phyloP scores from a whole-genome alignment of 1,140 invertebrate genomes.

The Lerema accius region DNA sequence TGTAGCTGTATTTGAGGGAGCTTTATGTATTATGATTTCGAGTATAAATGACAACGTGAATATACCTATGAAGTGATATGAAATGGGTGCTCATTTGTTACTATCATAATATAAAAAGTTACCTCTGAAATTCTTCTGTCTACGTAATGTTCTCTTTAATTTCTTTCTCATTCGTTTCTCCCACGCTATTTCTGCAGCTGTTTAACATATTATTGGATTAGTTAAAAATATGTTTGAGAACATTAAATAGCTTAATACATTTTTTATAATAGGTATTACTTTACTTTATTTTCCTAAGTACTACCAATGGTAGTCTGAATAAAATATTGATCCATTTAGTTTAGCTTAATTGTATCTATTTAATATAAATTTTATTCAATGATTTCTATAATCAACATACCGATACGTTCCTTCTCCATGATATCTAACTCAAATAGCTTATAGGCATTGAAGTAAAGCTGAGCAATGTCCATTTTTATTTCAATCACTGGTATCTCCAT shows the following conservation, averaged over 20 bases:
- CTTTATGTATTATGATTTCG: too few relatives aligned
- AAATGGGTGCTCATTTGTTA: neutral
- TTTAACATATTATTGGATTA: constrained; percentile 21
- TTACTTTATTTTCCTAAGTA: neutral
- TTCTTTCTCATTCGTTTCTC: constrained; percentile 76
- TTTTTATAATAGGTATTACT: too few relatives aligned
- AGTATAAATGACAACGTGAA: too few relatives aligned
- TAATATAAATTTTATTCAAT: too few relatives aligned
- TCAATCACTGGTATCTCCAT: constrained; percentile 74
- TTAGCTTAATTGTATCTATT: too few relatives aligned
- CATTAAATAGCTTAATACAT: too few relatives aligned
- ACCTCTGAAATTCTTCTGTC: constrained; percentile 70
- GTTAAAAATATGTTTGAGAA: too few relatives aligned
- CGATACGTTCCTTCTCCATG: constrained; percentile 63
- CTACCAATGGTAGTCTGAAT: too few relatives aligned
- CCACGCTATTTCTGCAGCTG: constrained; percentile 74
- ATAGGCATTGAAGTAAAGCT: constrained; percentile 58
- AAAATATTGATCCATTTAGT: too few relatives aligned
- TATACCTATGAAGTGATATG: too few relatives aligned
- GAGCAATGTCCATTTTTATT: constrained; percentile 63
- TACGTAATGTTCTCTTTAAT: constrained; percentile 60
- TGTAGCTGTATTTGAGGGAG: too few relatives aligned
- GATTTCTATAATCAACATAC: constrained; percentile 38
- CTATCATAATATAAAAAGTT: neutral
- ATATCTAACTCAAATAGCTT: constrained; percentile 63